phyloP scores from a whole-genome alignment of 1,140 invertebrate species.

The Cydia fagiglandana region DNA sequence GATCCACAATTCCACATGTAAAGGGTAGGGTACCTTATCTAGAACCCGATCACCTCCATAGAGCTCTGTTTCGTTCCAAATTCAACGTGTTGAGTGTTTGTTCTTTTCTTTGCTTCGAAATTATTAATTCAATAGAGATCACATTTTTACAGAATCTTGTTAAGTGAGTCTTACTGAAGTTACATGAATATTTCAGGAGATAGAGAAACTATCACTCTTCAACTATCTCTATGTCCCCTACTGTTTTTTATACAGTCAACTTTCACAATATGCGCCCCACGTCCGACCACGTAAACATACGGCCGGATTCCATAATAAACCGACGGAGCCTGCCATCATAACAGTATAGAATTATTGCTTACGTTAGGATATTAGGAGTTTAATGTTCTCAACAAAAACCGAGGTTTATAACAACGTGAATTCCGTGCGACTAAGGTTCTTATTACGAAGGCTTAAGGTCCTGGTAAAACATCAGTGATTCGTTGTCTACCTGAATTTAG shows the following conservation, averaged over 20 bases:
- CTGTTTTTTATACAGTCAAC: neutral
- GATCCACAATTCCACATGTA: too few species aligned
- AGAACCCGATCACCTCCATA: too few species aligned
- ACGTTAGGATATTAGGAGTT: neutral
- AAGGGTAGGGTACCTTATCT: too few species aligned
- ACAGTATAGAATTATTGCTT: constrained; percentile 1
- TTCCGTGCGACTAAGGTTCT: neutral
- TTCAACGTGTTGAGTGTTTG: too few species aligned
- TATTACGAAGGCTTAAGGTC: neutral
- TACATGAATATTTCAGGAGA: neutral
- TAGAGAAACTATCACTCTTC: neutral
- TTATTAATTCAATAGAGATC: too few species aligned
- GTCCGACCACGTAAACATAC: neutral
- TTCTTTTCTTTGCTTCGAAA: too few species aligned
- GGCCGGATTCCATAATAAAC: neutral
- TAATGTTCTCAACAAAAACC: constrained; percentile 1
- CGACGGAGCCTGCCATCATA: neutral
- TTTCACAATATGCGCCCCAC: neutral
- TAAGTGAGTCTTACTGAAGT: too few species aligned
- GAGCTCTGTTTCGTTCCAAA: too few species aligned
- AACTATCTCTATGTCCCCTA: neutral
- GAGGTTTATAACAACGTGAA: neutral
- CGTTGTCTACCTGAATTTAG: neutral
- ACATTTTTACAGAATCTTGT: too few species aligned
- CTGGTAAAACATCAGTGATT: neutral